Percentiles rank a stretch among this genome's conserved stretches.
Conservation (phyloP, 2,888 invertebrate genomes). For the Philereme transversata region DNA sequence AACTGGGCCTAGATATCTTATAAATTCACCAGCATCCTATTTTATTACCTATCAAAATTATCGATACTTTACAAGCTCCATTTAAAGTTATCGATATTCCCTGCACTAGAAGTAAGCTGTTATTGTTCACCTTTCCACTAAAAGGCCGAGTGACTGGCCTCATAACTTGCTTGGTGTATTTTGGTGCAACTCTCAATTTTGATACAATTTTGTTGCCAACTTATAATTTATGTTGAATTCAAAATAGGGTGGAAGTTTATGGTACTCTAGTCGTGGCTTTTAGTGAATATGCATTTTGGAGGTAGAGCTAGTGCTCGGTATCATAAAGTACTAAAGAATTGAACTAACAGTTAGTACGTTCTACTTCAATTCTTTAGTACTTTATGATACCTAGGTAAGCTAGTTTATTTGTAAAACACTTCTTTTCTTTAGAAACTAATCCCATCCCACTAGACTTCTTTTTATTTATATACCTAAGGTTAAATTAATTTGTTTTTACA, state of each 20-base stretch:
- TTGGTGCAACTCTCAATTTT: conserved; percentile 33
- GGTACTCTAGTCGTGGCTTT: conserved; percentile 15
- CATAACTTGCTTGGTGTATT: conserved; percentile 34
- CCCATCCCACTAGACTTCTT: background rate
- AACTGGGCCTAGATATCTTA: background rate
- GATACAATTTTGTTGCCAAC: conserved; percentile 38
- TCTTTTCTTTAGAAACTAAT: background rate
- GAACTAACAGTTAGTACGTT: too few relatives aligned
- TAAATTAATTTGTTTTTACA: background rate
- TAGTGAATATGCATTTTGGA: conserved; percentile 18
- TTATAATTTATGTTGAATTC: conserved; percentile 41
- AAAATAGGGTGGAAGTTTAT: conserved; percentile 31
- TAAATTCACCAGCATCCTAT: conserved; percentile 1
- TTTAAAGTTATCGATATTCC: conserved; percentile 14
- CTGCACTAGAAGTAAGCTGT: conserved; percentile 14
- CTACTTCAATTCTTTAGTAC: too few relatives aligned
- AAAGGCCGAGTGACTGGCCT: conserved; percentile 35
- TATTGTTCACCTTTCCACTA: conserved; percentile 31
- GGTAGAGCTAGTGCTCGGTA: too few relatives aligned
- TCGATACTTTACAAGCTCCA: conserved; percentile 2
- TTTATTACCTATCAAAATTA: conserved; percentile 15
- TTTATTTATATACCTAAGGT: background rate
- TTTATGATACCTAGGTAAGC: too few relatives aligned
- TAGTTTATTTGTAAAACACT: too few relatives aligned
- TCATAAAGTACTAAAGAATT: too few relatives aligned